Conservation (phyloP, 1,140 invertebrate species). For the Drosophila ananassae region DNA sequence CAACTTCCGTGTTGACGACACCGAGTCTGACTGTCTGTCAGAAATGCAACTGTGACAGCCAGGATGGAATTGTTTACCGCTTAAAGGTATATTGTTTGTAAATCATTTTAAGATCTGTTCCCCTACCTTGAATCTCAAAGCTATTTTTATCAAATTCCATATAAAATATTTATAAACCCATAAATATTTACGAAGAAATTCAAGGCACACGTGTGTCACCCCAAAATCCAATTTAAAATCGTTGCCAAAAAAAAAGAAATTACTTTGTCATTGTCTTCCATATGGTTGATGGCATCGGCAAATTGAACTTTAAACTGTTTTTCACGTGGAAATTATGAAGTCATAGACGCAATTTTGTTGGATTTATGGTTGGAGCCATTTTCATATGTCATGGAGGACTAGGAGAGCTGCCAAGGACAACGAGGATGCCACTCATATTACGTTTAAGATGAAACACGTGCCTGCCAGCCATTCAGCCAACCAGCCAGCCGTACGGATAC, state of each 20-base stretch:
- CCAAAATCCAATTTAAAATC: conserved; percentile 7
- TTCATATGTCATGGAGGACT: conserved; percentile 49
- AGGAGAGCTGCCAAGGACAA: conserved; percentile 52
- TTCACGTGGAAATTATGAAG: conserved; percentile 37
- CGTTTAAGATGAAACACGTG: conserved; percentile 71
- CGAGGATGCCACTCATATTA: conserved; percentile 64
- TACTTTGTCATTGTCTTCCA: not conserved
- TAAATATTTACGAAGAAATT: not conserved
- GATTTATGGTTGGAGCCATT: conserved; percentile 58
- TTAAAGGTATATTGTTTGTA: too few species aligned
- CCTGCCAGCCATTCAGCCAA: conserved; percentile 29
- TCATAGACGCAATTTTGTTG: conserved; percentile 39
- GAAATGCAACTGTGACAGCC: conserved; percentile 8
- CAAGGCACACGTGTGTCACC: conserved; percentile 3
- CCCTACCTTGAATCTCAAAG: not conserved
- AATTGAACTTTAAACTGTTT: conserved; percentile 67
- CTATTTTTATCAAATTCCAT: not conserved
- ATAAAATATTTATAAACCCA: not conserved
- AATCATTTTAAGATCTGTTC: too few species aligned
- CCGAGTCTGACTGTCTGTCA: conserved; percentile 59
- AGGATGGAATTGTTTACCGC: conserved; percentile 43
- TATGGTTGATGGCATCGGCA: conserved; percentile 38
- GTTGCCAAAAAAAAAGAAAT: not conserved
- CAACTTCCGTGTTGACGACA: conserved; percentile 70
- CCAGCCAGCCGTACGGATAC: conserved; percentile 20